These are phyloP conservation scores for Scomber japonicus DNA, from an alignment of 2,113 vertebrate genomes.

Conservation along the genomic window DNA sequence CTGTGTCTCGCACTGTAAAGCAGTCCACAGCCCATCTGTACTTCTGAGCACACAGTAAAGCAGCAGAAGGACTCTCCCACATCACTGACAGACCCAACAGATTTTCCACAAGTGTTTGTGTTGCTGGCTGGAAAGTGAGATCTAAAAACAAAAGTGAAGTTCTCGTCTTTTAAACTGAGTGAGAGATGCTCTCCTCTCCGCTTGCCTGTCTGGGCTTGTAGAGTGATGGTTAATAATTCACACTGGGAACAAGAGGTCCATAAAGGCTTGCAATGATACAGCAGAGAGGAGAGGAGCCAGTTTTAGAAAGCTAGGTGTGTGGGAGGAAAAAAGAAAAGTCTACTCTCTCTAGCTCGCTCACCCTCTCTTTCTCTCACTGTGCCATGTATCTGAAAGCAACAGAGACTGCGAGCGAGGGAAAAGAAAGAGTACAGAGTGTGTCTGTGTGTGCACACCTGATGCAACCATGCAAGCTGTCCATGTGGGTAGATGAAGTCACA, in stretches of 20 bases:
- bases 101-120: constrained; percentile 27
- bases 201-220: constrained; percentile 60
- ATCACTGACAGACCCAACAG: neutral
- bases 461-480: constrained; percentile 19
- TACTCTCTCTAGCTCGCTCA: constrained; percentile 30
- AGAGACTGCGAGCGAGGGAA: constrained; percentile 30
- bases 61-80: neutral
- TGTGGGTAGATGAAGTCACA: constrained; percentile 56
- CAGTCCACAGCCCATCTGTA: neutral
- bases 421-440: constrained; percentile 9
- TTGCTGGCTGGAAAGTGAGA: constrained; percentile 27
- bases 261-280: constrained; percentile 65
- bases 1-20: neutral
- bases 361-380: constrained; percentile 16
- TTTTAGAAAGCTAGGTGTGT: constrained; percentile 60
- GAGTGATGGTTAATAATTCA: constrained; percentile 78
- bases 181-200: constrained; percentile 45
- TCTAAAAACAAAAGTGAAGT: constrained; percentile 51
- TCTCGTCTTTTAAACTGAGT: constrained; percentile 54
- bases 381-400: constrained; percentile 39
- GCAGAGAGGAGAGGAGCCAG: constrained; percentile 33
- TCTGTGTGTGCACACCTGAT: constrained; percentile 17
- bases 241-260: constrained; percentile 74
- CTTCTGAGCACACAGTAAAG: neutral
- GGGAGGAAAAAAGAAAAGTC: constrained; percentile 55